Evolutionary conservation across 2,888 invertebrate genomes (phyloP), one percentile per base, ranked within the genome.

Genomic region (Phania funesta): DNA sequence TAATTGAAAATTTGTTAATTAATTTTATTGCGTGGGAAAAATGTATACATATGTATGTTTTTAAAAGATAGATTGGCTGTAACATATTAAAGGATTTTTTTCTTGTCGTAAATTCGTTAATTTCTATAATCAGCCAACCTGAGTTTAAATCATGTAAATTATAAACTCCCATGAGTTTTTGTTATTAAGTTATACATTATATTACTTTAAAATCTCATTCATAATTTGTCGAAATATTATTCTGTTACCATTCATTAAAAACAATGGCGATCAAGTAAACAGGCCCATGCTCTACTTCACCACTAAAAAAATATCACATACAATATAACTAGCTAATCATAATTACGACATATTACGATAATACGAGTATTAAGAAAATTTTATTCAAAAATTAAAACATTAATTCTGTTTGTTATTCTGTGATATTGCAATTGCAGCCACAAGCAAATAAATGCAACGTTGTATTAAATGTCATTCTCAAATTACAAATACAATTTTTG

Each of bases 401-500:
- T 62, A 54, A 78, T 56, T 78, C 56, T 32, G 41, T 20, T 62
- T 62, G 13, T 18, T 46, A 46, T 62, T 62, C 44, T 35, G 58
- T 32, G 13, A 70, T 62, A 26, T 48, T 64, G 78, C 56, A 64
- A 75, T 50, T 76, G 50, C 20, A 24, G 7, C 24, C 46, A 48
- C 16, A 46, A 38, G 41, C 9, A 60, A 41, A 50, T 6, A 48
- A 54, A n/a, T 58, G 71, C 78, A 73, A 73, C 29, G 32, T 44
- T 50, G 24, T 58, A 76, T 60, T 60, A 52, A 52, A 67, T 29
- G 52, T 41, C 13, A 22, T 32, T 11, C 65, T 79, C 50, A 52
- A 58, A 73, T 73, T 77, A 77, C 81, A 71, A 24, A 48, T 48
- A 67, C 41, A 76, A 50, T 73, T 71, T 65, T 76, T 77, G 76